A percentile compares a stretch with the other conserved stretches of the same genome.
phyloP scores from a whole-genome alignment of 2,888 invertebrate species.

The Muscina levida region DNA sequence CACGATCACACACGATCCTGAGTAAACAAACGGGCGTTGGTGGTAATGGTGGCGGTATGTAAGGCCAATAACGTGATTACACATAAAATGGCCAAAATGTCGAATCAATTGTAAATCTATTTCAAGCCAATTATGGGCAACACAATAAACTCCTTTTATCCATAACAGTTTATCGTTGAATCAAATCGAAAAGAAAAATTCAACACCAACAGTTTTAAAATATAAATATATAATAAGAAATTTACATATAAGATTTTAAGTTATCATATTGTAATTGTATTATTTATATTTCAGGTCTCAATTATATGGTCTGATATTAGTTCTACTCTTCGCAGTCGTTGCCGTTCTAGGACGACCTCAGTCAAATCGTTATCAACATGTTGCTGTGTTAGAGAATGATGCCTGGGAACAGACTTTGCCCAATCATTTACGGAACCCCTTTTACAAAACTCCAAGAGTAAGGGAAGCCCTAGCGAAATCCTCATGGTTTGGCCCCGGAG shows the following conservation, averaged over 20 bases:
- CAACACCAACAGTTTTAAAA: too few species aligned
- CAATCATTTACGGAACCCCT: conserved; percentile 82
- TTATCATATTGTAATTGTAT: too few species aligned
- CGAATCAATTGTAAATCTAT: conserved; percentile 32
- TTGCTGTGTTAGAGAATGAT: conserved; percentile 82
- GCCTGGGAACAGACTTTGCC: conserved; percentile 83
- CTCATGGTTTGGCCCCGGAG: conserved; percentile 84
- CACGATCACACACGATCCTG: not conserved
- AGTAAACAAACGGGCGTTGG: too few species aligned
- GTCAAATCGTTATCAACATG: conserved; percentile 80
- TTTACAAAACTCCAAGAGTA: conserved; percentile 82
- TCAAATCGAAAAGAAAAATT: too few species aligned
- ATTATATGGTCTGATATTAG: conserved; percentile 34
- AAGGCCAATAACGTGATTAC: conserved; percentile 51
- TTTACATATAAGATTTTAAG: too few species aligned
- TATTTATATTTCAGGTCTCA: conserved; percentile 47
- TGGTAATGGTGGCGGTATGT: conserved; percentile 12
- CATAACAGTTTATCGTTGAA: too few species aligned
- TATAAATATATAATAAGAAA: too few species aligned
- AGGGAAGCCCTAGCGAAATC: conserved; percentile 81
- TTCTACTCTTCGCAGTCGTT: conserved; percentile 44
- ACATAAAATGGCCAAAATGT: conserved; percentile 42
- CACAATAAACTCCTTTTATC: not conserved
- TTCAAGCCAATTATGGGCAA: conserved; percentile 5
- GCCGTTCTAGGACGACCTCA: conserved; percentile 63